A percentile compares a stretch with the other conserved stretches of the same genome.
Evolutionary conservation across 2,797 vertebrate species (phyloP).

Genomic region (Melanotaenia nigrans): DNA sequence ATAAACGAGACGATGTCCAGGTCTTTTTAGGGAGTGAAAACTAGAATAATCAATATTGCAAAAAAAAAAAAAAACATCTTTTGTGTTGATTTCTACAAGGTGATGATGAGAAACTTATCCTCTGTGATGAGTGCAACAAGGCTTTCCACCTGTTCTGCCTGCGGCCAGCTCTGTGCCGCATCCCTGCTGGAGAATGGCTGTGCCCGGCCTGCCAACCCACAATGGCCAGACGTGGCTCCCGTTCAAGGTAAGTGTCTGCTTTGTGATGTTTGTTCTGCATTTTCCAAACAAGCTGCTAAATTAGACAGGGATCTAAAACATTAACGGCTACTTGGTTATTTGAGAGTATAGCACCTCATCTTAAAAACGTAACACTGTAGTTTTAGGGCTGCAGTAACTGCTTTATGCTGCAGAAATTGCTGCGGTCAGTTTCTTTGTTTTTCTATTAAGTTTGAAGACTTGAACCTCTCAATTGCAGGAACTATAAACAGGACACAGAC

Average conservation of each 20-base stretch:
- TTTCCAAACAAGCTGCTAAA: background rate
- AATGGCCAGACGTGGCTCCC: conserved; percentile 87
- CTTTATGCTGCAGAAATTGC: background rate
- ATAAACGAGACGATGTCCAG: background rate
- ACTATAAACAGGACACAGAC: conserved; percentile 91
- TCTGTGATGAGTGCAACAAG: conserved; percentile 98
- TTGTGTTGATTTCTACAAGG: conserved; percentile 73
- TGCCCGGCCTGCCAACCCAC: conserved; percentile 96
- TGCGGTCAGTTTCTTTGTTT: background rate
- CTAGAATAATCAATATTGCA: background rate
- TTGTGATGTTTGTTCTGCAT: background rate
- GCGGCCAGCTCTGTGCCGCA: conserved; percentile 91
- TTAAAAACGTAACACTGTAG: background rate
- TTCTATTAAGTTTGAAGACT: too few relatives aligned
- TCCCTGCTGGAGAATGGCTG: conserved; percentile 94
- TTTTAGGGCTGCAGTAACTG: background rate
- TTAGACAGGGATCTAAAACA: background rate
- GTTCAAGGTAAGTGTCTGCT: conserved; percentile 84
- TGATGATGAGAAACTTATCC: conserved; percentile 96
- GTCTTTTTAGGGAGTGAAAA: background rate
- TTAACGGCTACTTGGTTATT: background rate
- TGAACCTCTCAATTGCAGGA: conserved; percentile 74
- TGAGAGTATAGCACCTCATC: background rate
- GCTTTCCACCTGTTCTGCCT: conserved; percentile 98
- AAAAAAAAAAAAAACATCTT: background rate